phyloP scores from a whole-genome alignment of 2,888 invertebrate species.

The Harmothoe impar region DNA sequence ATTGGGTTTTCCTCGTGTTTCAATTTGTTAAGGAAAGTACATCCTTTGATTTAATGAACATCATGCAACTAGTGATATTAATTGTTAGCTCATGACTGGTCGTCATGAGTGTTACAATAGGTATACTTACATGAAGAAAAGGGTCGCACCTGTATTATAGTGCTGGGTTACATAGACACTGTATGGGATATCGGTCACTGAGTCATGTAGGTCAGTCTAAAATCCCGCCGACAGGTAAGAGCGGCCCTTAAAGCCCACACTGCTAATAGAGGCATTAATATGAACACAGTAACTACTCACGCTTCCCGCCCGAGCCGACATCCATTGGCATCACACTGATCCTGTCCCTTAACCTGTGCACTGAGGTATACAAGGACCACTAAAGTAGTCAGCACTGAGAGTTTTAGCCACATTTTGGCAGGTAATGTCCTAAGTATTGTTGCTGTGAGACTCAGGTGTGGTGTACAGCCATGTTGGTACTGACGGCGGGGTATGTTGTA shows the following conservation, averaged over 20 bases:
- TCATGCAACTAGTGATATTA: too few relatives aligned
- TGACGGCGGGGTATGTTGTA: background rate
- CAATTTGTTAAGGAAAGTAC: too few relatives aligned
- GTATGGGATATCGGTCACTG: background rate
- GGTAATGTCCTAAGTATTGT: background rate
- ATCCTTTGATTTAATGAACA: too few relatives aligned
- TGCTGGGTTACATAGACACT: background rate
- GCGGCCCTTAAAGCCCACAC: background rate
- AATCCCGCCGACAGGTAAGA: background rate
- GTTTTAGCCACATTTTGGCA: conserved; percentile 51
- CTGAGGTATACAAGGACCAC: background rate
- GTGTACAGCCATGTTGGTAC: background rate
- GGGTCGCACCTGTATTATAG: too few relatives aligned
- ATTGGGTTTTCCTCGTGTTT: too few relatives aligned
- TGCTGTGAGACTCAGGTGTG: background rate
- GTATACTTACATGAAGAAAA: too few relatives aligned
- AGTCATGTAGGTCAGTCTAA: conserved; percentile 25
- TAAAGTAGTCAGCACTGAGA: background rate
- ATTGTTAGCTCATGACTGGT: too few relatives aligned
- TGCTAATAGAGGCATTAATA: too few relatives aligned
- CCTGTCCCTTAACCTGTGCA: background rate
- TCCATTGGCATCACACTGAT: conserved; percentile 36
- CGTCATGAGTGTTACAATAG: too few relatives aligned
- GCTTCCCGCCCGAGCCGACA: conserved; percentile 44
- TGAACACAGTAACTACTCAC: conserved; percentile 10